These are phyloP conservation scores for Netelia inedita DNA, from an alignment of 2,888 invertebrate species.

Conservation along the genomic window DNA sequence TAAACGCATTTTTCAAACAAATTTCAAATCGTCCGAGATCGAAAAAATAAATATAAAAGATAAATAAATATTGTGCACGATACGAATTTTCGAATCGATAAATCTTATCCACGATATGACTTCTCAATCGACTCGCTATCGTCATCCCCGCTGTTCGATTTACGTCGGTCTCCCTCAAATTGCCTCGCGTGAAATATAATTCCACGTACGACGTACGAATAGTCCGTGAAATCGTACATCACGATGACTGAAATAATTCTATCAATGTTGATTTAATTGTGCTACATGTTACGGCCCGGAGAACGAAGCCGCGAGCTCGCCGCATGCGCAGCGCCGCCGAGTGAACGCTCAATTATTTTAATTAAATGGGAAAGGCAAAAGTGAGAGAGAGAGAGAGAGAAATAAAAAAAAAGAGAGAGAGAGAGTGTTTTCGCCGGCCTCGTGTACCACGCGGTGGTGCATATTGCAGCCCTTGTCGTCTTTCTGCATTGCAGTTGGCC, in stretches of 20 bases:
- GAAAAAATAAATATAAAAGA: too few species aligned
- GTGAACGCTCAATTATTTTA: slow-evolving; percentile 62
- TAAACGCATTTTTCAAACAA: too few species aligned
- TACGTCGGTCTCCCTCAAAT: not conserved
- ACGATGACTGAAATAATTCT: slow-evolving; percentile 46
- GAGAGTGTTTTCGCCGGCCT: slow-evolving; percentile 11
- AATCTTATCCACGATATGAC: too few species aligned
- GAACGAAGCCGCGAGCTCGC: slow-evolving; percentile 1
- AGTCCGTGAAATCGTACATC: not conserved
- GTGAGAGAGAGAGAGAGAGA: not conserved
- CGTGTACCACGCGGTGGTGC: not conserved
- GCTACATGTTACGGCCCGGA: slow-evolving; percentile 13
- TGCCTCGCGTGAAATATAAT: slow-evolving; percentile 13
- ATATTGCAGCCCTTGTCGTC: slow-evolving; percentile 4
- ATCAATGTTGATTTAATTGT: slow-evolving; percentile 57
- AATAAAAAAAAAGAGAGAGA: not conserved
- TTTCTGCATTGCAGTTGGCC: slow-evolving; percentile 18
- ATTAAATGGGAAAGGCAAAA: slow-evolving; percentile 58
- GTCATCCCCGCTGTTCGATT: too few species aligned
- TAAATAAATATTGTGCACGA: too few species aligned
- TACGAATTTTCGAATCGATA: too few species aligned
- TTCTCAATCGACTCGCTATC: too few species aligned
- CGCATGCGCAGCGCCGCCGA: not conserved
- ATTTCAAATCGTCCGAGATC: too few species aligned
- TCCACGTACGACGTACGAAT: not conserved